Evolutionary conservation across 1,140 invertebrate species (phyloP).

Genomic region (Pseudachorutes palmiensis): DNA sequence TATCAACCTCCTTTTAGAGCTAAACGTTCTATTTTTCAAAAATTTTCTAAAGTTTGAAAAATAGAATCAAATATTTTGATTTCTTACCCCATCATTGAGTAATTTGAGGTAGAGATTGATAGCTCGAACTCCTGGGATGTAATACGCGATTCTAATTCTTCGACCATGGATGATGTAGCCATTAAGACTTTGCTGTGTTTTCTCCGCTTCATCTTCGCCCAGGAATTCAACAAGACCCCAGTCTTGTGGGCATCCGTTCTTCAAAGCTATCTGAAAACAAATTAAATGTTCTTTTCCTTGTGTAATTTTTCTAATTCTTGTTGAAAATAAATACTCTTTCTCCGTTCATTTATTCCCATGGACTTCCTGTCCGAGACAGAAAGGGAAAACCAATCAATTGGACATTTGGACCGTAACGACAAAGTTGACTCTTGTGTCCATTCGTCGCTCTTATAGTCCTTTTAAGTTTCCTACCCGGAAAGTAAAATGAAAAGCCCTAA

Average conservation of each 20-base stretch:
- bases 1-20: too few species aligned
- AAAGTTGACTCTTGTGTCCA: too few species aligned
- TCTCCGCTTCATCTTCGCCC: conserved; percentile 48
- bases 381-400: too few species aligned
- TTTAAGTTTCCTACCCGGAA: too few species aligned
- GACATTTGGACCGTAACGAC: too few species aligned
- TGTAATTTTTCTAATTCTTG: neutral
- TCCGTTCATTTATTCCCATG: too few species aligned
- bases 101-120: conserved; percentile 51
- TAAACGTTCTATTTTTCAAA: too few species aligned
- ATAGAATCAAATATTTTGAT: neutral
- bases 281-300: neutral
- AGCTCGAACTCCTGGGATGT: conserved; percentile 51
- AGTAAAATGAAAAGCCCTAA: too few species aligned
- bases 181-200: conserved; percentile 45
- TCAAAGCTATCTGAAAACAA: conserved; percentile 49
- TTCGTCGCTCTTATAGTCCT: too few species aligned
- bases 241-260: conserved; percentile 50
- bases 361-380: too few species aligned
- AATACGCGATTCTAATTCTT: conserved; percentile 49
- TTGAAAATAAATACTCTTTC: neutral
- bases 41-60: too few species aligned
- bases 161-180: conserved; percentile 44
- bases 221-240: conserved; percentile 53
- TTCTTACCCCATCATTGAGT: conserved; percentile 45